Base-by-base conservation (phyloP, 2,113 vertebrate species). In the Tenrec ecaudatus region DNA sequence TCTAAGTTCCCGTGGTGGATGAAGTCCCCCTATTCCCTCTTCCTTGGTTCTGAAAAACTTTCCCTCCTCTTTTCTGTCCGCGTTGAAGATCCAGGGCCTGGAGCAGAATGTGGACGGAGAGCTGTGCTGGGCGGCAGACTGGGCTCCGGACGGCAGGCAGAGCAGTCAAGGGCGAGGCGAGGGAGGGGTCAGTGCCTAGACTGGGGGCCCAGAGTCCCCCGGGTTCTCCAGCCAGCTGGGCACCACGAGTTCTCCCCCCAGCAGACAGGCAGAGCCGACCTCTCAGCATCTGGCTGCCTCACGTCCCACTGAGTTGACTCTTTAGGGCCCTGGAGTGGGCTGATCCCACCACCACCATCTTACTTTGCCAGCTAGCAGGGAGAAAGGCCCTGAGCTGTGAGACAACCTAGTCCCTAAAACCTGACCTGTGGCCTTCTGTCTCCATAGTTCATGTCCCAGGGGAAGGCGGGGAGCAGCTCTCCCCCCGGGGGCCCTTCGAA, bases 381-480 rank as follows among this genome's bases (percentile, higher is more conserved):
- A 80, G 73, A 69, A 62, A 17, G 38, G 57, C 38, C 73, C 69
- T 12, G 1, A 2, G 66, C 75, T n/a, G 1, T 1, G 33, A 78
- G 69, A 58, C 22, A 17, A 27, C 64, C 4, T 5, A 22, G 53
- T 64, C 64, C 43, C 31, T 29, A n/a, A 36, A 47, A 75, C 62
- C 92, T 94, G 79, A 96, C 87, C 8, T 1, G 82, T 78, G 33
- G 95, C 47, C 88, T 47, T 47, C 57, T 91, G 29, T 90, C 80
- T 60, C 89, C 29, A 36, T 98, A 99, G 99, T 99, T 99, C 92
- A 99, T 99, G 99, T 97, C 99, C 0, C 99, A 99, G 96, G 99
- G 99, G 57, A 99, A 99, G 96, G 97, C 98, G 0, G 98, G 98
- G 33, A 98, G 96, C 93, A 97, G 95, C 95, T 99, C 98, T 29